phyloP scores from a whole-genome alignment of 1,140 invertebrate species.

The Teleopsis dalmanni region DNA sequence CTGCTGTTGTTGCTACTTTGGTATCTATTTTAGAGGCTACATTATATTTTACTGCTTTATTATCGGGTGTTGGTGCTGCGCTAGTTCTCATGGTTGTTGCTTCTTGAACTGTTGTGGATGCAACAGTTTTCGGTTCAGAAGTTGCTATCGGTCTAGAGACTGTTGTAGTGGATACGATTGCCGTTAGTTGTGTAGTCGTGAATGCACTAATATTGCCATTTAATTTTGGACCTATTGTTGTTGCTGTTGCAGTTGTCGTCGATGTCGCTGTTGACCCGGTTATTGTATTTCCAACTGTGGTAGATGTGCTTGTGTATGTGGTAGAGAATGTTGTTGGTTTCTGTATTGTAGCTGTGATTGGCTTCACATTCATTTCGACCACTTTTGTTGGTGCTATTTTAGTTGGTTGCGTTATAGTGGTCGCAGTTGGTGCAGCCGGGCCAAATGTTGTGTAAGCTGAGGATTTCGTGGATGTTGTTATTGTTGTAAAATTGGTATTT shows the following conservation, averaged over 20 bases:
- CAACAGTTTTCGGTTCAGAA: slow-evolving; percentile 4
- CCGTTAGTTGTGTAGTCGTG: slow-evolving; percentile 9
- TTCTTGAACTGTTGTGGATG: slow-evolving; percentile 8
- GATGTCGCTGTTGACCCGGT: slow-evolving; percentile 6
- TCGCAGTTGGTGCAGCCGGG: not conserved
- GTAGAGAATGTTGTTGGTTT: not conserved
- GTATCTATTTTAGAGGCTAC: not conserved
- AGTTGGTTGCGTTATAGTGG: not conserved
- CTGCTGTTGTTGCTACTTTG: not conserved
- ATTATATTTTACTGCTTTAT: not conserved
- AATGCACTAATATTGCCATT: not conserved
- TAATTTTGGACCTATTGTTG: not conserved
- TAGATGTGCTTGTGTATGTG: not conserved
- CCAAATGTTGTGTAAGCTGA: not conserved
- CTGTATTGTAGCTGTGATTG: not conserved
- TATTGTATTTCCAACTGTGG: slow-evolving; percentile 9
- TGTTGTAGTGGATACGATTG: slow-evolving; percentile 1
- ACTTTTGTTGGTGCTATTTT: slow-evolving; percentile 3
- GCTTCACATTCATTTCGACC: slow-evolving; percentile 1
- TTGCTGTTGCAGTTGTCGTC: slow-evolving; percentile 5
- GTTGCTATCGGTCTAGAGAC: not conserved
- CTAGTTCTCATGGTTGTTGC: slow-evolving; percentile 6
- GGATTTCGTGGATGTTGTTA: not conserved
- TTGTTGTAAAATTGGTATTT: not conserved
- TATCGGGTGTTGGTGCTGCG: not conserved